Percentiles rank a stretch among this genome's conserved stretches.
Conservation (phyloP, 1,140 invertebrate genomes). For the Eriosoma lanigerum region DNA sequence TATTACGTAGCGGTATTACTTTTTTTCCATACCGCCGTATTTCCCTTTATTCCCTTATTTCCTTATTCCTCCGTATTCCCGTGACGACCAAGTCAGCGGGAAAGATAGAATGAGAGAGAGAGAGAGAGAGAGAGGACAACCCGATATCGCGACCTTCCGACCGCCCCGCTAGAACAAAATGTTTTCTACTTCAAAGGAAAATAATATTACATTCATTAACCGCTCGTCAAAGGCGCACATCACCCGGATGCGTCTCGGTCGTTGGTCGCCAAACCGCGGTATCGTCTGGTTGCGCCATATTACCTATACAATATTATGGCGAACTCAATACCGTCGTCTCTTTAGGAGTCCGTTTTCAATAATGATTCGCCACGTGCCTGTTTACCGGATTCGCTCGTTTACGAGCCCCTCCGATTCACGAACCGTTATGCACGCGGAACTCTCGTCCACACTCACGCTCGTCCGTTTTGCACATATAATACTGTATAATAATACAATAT, state of each 20-base stretch:
- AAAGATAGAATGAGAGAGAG: too few relatives aligned
- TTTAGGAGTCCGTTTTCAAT: conserved; percentile 40
- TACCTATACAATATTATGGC: too few relatives aligned
- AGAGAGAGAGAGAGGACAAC: background rate
- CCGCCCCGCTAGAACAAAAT: background rate
- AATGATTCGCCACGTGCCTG: conserved; percentile 21
- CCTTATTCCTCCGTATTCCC: too few relatives aligned
- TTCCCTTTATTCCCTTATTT: too few relatives aligned
- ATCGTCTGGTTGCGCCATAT: background rate
- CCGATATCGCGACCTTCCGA: background rate
- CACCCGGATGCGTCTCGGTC: background rate
- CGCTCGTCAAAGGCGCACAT: conserved; percentile 25
- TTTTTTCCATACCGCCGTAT: too few relatives aligned
- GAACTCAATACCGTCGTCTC: conserved; percentile 17
- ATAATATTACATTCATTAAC: conserved; percentile 41
- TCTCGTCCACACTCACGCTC: too few relatives aligned
- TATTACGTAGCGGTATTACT: background rate
- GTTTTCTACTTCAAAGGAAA: conserved; percentile 36
- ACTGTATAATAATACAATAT: too few relatives aligned
- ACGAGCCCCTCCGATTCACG: background rate
- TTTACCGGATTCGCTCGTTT: too few relatives aligned
- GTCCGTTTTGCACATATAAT: too few relatives aligned
- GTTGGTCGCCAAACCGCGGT: background rate
- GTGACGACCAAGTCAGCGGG: too few relatives aligned
- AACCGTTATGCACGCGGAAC: background rate